Conservation (phyloP, 1,140 invertebrate genomes). For the Aphidius ervi region DNA sequence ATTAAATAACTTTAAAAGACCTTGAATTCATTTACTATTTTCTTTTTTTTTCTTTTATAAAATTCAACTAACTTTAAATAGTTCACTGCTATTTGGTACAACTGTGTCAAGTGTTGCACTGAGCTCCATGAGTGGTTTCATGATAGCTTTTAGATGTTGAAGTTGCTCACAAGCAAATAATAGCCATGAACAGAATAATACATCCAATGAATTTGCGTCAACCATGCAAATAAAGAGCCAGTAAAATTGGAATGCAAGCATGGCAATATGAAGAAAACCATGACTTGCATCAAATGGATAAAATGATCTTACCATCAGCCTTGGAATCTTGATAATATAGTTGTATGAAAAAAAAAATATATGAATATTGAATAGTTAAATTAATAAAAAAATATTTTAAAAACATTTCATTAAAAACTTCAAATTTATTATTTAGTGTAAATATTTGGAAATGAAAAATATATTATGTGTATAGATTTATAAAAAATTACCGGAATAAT, state of each 20-base stretch:
- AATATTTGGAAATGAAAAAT: neutral
- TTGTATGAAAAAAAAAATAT: neutral
- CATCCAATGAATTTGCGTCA: slow-evolving; percentile 69
- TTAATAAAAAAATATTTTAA: slow-evolving; percentile 6
- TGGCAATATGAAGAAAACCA: slow-evolving; percentile 63
- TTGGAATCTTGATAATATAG: slow-evolving; percentile 53
- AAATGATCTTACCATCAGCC: slow-evolving; percentile 68
- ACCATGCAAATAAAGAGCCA: slow-evolving; percentile 68
- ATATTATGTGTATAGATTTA: neutral
- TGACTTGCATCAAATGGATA: slow-evolving; percentile 70
- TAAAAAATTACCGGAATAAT: slow-evolving; percentile 53
- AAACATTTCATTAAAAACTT: neutral
- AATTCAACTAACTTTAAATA: slow-evolving; percentile 56
- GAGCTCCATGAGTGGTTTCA: slow-evolving; percentile 80
- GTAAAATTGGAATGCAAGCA: slow-evolving; percentile 69
- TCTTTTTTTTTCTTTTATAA: no score
- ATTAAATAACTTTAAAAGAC: neutral
- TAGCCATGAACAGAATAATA: slow-evolving; percentile 77
- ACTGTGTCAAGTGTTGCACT: slow-evolving; percentile 75
- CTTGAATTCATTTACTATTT: neutral
- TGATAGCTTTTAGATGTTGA: slow-evolving; percentile 76
- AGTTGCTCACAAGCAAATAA: slow-evolving; percentile 80
- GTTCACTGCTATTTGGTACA: slow-evolving; percentile 71
- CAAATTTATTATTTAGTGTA: no score
- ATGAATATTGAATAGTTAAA: neutral